A percentile compares a stretch with the other conserved stretches of the same genome.
Conservation (phyloP, 2,797 vertebrate genomes). For the Sebastes flavidus region DNA sequence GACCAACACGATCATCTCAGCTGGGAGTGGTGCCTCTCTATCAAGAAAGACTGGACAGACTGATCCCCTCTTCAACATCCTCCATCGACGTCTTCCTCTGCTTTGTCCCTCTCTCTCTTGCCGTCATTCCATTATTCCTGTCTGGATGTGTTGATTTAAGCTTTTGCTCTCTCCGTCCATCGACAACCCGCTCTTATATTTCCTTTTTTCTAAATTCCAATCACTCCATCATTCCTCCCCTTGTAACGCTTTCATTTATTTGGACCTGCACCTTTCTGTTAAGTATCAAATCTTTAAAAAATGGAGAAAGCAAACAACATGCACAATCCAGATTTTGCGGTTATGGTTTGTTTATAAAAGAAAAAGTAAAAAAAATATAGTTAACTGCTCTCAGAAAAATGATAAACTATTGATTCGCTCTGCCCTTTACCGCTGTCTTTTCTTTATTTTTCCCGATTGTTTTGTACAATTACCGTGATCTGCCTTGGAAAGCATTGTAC, state of each 20-base stretch:
- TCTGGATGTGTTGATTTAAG: constrained; percentile 19
- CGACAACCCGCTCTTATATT: background rate
- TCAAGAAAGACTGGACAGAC: constrained; percentile 98
- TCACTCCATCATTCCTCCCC: constrained; percentile 40
- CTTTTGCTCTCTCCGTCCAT: constrained; percentile 67
- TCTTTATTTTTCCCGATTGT: constrained; percentile 21
- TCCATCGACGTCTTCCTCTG: constrained; percentile 26
- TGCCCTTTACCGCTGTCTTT: background rate
- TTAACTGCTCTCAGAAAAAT: constrained; percentile 47
- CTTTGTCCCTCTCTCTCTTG: constrained; percentile 5
- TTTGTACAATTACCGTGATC: constrained; percentile 66
- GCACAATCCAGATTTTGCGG: constrained; percentile 68
- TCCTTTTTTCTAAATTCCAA: constrained; percentile 22
- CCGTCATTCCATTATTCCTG: constrained; percentile 73
- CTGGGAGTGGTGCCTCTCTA: constrained; percentile 96
- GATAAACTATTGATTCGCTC: constrained; percentile 33
- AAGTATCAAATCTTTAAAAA: constrained; percentile 65
- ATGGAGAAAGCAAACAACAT: constrained; percentile 72
- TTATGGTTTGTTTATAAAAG: constrained; percentile 73
- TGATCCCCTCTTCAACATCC: constrained; percentile 58
- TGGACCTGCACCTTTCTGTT: constrained; percentile 1
- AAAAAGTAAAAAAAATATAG: constrained; percentile 24
- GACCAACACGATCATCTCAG: constrained; percentile 95
- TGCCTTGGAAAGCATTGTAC: constrained; percentile 74
- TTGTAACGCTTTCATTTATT: background rate